Evolutionary conservation across 2,888 invertebrate genomes (phyloP).

Genomic region (Abrostola triplasia): DNA sequence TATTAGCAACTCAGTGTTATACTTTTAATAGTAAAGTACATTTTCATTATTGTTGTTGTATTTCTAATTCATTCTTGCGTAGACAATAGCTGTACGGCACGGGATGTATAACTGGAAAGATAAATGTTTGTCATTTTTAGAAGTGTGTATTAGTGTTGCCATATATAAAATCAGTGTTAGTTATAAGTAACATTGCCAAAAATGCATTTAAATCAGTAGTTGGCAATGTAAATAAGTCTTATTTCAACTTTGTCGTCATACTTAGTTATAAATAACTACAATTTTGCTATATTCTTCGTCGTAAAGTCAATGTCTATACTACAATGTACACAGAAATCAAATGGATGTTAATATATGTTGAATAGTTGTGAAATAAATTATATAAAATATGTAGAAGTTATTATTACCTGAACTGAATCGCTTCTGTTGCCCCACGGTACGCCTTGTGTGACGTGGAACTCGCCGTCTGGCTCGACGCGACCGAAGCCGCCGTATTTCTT

Average conservation of each 20-base stretch:
- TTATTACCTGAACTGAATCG: slow-evolving; percentile 87
- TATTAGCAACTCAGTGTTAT: slow-evolving; percentile 28
- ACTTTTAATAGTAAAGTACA: slow-evolving; percentile 40
- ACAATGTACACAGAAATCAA: neutral
- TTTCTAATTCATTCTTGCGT: slow-evolving; percentile 75
- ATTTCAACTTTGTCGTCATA: neutral
- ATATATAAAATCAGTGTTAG: no score
- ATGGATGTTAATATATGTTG: slow-evolving; percentile 3
- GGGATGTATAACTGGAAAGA: slow-evolving; percentile 92
- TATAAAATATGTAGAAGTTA: neutral
- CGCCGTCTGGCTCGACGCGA: slow-evolving; percentile 78
- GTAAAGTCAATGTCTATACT: neutral
- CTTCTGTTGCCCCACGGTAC: slow-evolving; percentile 81
- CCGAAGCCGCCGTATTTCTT: slow-evolving; percentile 84
- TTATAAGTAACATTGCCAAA: no score
- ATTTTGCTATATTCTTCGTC: neutral
- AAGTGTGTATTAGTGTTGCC: neutral
- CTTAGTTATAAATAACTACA: neutral
- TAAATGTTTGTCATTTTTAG: slow-evolving; percentile 14
- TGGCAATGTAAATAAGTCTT: no score
- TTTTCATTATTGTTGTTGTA: slow-evolving; percentile 23
- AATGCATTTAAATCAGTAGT: no score
- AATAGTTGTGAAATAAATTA: slow-evolving; percentile 2
- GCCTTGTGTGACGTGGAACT: slow-evolving; percentile 76
- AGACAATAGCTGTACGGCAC: slow-evolving; percentile 91